Base-by-base conservation (phyloP, 2,888 invertebrate species). In the Ganaspis brasiliensis region DNA sequence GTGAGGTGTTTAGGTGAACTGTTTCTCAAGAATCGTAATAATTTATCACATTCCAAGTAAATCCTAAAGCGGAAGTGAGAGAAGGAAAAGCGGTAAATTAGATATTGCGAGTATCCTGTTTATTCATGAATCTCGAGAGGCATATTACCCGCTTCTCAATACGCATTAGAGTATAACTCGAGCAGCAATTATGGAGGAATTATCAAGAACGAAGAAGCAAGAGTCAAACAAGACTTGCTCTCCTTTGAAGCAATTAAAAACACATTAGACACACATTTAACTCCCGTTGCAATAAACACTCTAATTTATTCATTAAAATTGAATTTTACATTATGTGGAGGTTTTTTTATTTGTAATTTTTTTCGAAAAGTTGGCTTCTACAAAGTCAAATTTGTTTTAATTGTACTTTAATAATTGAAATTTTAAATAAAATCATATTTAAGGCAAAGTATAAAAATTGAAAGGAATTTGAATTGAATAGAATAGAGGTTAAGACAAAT, bases 191-290 rank as follows among this genome's bases (percentile, higher is more conserved):
- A 77, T 40, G 67, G 74, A 74, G 76, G 75, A 76, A 72, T 74
- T 52, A 77, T 70, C 72, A 77, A 77, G 52, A 77, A 59, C 61
- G 73, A 61, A 74, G 76, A 67, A 76, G 74, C 70, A 45, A 24
- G 24, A 24, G 63, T 63, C 14, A 40, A 40, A 49, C 67, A 78
- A 78, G 75, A 56, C 67, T 55, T 49, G 35, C 59, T 74, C 78
- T 78, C 71, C 59, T 55, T 73, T 73, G 76, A 78, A 79, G 52
- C 72, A 81, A 77, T 84, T 85, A 80, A 82, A 83, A 81, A 81
- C 76, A 77, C 81, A 78, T 80, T 79, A 82, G 80, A 76, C 74
- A 72, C 85, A 83, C 83, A 85, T 84, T 4, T 10, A 24, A 10
- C 24, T 61, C 61, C 45, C 73, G 35, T 35, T 74, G 78, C 52